Evolutionary conservation across 2,113 vertebrate species (phyloP).

Genomic region (Menura novaehollandiae): DNA sequence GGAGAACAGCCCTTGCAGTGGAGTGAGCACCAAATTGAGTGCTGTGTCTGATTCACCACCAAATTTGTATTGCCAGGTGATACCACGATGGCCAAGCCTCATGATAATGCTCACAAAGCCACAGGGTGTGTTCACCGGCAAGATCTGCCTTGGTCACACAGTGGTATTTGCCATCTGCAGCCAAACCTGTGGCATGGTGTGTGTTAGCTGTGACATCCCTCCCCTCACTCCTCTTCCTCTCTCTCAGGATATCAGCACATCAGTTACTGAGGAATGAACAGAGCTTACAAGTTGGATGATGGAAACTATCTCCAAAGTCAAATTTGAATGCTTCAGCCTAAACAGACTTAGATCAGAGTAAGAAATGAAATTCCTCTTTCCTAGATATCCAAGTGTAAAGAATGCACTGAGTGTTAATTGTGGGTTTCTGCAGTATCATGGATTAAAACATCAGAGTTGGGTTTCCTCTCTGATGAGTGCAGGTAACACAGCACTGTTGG

Average conservation of each 20-base stretch:
- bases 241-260: not conserved
- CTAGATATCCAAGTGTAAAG: not conserved
- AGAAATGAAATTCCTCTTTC: not conserved
- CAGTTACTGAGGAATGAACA: not conserved
- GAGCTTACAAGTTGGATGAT: not conserved
- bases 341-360: not conserved
- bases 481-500: not conserved
- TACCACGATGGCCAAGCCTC: not conserved
- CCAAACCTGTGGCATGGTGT: not conserved
- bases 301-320: not conserved
- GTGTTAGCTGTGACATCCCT: not conserved
- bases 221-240: not conserved
- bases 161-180: not conserved
- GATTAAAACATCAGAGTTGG: not conserved
- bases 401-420: not conserved
- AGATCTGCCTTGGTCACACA: not conserved
- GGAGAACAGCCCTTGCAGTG: not conserved
- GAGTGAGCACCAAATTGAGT: not conserved
- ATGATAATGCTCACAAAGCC: accelerated
- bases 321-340: not conserved
- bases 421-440: not conserved
- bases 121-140: not conserved
- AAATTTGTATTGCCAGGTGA: not conserved
- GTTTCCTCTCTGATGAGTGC: not conserved
- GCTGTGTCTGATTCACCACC: not conserved